Conservation (phyloP, 1,140 invertebrate genomes). For the Formica exsecta region DNA sequence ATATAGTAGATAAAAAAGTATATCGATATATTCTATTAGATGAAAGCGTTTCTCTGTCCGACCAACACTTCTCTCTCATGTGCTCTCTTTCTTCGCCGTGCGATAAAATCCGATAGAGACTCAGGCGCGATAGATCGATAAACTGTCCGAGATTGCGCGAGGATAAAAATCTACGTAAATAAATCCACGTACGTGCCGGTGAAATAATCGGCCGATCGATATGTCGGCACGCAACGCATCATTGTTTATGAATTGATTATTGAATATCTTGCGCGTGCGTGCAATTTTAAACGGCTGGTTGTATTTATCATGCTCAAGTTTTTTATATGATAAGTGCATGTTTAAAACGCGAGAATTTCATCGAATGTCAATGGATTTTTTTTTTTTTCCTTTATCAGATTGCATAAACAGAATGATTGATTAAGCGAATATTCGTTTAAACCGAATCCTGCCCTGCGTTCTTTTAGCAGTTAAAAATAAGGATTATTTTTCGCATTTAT, state of each 20-base stretch:
- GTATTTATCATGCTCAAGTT: not conserved
- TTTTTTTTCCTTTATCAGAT: not conserved
- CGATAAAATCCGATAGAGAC: conserved; percentile 38
- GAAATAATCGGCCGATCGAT: conserved; percentile 55
- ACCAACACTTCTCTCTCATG: too few relatives aligned
- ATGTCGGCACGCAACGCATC: not conserved
- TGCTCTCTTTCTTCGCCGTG: not conserved
- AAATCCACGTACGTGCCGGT: not conserved
- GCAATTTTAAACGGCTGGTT: not conserved
- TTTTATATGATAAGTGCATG: not conserved
- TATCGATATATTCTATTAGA: not conserved
- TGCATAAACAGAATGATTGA: not conserved
- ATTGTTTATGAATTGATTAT: conserved; percentile 61
- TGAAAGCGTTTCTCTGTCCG: not conserved
- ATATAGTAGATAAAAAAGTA: conserved; percentile 1
- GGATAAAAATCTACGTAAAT: conserved; percentile 62
- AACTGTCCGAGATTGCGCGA: conserved; percentile 37
- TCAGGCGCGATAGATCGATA: conserved; percentile 46
- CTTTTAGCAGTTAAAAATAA: not conserved
- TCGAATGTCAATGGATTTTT: not conserved
- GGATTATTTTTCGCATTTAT: not conserved
- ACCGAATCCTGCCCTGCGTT: not conserved
- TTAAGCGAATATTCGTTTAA: not conserved
- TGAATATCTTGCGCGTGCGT: conserved; percentile 9
- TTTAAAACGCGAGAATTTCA: conserved; percentile 20